Evolutionary conservation across 2,888 invertebrate species (phyloP).

Genomic region (Cantharis rufa): DNA sequence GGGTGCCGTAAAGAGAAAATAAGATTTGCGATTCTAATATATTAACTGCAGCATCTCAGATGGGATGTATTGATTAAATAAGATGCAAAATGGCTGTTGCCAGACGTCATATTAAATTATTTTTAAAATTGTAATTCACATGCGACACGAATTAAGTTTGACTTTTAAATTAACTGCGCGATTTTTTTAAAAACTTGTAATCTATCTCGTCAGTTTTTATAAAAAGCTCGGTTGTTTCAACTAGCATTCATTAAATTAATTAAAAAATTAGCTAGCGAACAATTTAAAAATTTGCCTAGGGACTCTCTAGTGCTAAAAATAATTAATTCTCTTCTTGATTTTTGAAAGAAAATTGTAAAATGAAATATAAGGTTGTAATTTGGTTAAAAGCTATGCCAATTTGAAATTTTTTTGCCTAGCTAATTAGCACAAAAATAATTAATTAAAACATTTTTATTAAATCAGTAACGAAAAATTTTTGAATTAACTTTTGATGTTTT

Average conservation of each 20-base stretch:
- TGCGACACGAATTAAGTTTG: not conserved
- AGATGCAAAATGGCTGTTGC: constrained; percentile 30
- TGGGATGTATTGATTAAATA: constrained; percentile 32
- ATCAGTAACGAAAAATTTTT: not conserved
- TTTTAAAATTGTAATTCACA: not conserved
- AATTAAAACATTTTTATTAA: not conserved
- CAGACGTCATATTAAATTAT: not conserved
- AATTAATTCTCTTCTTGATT: not conserved
- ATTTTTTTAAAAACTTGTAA: not conserved
- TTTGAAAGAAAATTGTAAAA: not conserved
- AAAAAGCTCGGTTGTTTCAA: not conserved
- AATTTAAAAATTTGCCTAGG: not conserved
- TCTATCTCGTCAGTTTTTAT: not conserved
- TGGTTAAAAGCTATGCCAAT: not conserved
- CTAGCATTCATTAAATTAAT: not conserved
- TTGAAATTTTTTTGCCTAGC: not conserved
- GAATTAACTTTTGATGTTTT: not conserved
- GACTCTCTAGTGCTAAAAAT: not conserved
- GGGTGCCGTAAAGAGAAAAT: constrained; percentile 34
- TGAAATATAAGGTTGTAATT: not conserved
- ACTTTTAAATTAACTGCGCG: not conserved
- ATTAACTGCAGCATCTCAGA: constrained; percentile 31
- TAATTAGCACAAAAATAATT: not conserved
- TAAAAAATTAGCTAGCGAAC: not conserved
- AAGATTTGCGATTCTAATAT: constrained; percentile 32